A percentile compares a stretch with the other conserved stretches of the same genome.
Evolutionary conservation across 2,113 vertebrate genomes (phyloP).

Genomic region (Coreoperca whiteheadi): DNA sequence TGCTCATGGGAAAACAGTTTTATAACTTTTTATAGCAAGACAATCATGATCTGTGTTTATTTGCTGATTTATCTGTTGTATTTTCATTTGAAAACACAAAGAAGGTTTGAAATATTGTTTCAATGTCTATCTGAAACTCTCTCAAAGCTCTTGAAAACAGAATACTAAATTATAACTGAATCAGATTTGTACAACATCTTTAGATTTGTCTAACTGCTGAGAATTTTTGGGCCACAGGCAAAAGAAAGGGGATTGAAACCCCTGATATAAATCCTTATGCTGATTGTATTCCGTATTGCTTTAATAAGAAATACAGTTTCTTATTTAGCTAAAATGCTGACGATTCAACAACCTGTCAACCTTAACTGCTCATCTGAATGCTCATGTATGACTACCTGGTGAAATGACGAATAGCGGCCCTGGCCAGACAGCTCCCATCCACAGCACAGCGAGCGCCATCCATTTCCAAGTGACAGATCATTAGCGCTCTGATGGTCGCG

Average conservation of each 20-base stretch:
- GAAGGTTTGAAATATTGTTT: neutral
- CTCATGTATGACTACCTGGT: conserved; percentile 44
- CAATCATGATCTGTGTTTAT: neutral
- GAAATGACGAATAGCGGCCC: conserved; percentile 47
- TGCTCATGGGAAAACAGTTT: neutral
- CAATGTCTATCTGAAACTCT: neutral
- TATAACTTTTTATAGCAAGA: neutral
- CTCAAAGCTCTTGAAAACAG: neutral
- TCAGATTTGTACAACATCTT: neutral
- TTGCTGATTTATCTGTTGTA: neutral
- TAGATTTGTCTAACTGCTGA: neutral
- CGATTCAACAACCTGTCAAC: conserved; percentile 21
- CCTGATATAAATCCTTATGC: neutral
- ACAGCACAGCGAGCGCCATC: conserved; percentile 57
- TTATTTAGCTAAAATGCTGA: neutral
- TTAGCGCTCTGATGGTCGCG: conserved; percentile 71
- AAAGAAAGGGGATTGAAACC: neutral
- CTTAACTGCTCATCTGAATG: conserved; percentile 21
- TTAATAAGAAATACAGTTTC: neutral
- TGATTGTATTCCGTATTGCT: neutral
- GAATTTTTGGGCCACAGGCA: no score
- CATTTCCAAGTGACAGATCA: conserved; percentile 74
- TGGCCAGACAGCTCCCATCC: conserved; percentile 39
- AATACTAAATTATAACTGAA: neutral
- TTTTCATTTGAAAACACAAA: neutral